A percentile compares a stretch with the other conserved stretches of the same genome.
Evolutionary conservation across 1,140 invertebrate genomes (phyloP).

Genomic region (Eumaeus atala): DNA sequence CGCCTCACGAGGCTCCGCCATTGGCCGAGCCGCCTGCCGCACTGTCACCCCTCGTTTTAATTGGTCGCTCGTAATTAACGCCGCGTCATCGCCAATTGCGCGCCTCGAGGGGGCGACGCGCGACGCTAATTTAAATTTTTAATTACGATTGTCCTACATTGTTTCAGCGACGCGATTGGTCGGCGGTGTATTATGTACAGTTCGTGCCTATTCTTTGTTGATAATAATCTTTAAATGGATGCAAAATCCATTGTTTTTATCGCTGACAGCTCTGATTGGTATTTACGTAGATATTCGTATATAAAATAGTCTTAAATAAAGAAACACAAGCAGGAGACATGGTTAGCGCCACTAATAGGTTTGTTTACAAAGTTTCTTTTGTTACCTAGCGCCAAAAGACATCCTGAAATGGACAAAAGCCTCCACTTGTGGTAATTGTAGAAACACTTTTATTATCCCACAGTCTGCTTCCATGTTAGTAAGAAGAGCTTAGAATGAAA

Average conservation of each 20-base stretch:
- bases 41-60: slow-evolving; percentile 55
- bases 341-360: no score
- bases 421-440: no score
- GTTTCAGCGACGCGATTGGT: slow-evolving; percentile 48
- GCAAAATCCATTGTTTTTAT: not conserved
- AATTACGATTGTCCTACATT: slow-evolving; percentile 46
- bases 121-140: slow-evolving; percentile 70
- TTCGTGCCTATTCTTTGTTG: slow-evolving; percentile 48
- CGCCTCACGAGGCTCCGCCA: slow-evolving; percentile 47
- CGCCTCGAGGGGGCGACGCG: slow-evolving; percentile 49
- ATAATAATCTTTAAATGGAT: not conserved
- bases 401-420: no score
- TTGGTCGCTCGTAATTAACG: slow-evolving; percentile 68
- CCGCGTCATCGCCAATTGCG: slow-evolving; percentile 60
- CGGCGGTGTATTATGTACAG: slow-evolving; percentile 34
- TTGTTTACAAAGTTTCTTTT: no score
- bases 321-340: no score
- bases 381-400: no score
- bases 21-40: slow-evolving; percentile 40
- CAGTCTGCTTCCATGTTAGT: no score
- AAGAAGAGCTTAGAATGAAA: no score
- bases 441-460: no score
- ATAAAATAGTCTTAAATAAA: no score
- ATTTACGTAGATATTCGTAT: no score
- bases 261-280: no score